These are phyloP conservation scores for Torymus tubicola DNA, from an alignment of 2,888 invertebrate species.

Conservation along the genomic window DNA sequence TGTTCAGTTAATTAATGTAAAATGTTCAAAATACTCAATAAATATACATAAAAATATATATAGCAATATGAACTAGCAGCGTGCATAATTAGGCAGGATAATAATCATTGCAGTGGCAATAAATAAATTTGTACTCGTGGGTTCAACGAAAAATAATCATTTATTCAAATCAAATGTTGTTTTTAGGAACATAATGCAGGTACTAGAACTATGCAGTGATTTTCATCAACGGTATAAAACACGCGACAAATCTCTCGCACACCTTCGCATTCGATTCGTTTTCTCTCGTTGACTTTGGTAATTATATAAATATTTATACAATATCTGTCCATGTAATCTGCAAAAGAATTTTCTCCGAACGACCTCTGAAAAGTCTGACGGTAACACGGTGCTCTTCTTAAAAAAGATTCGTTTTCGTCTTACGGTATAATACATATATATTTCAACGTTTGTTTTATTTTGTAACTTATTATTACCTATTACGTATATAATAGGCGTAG, in stretches of 20 bases:
- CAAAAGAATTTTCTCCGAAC: constrained; percentile 18
- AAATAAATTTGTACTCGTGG: constrained; percentile 56
- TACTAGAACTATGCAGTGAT: constrained; percentile 62
- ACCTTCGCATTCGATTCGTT: constrained; percentile 31
- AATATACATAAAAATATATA: constrained; percentile 18
- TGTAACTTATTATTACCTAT: neutral
- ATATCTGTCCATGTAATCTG: neutral
- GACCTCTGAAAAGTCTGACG: neutral
- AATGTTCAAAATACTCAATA: constrained; percentile 5
- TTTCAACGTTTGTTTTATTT: neutral
- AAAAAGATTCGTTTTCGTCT: neutral
- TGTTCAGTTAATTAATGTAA: neutral
- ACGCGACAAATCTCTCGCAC: constrained; percentile 45
- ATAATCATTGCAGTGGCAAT: constrained; percentile 40
- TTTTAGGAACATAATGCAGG: constrained; percentile 67
- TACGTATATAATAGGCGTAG: constrained; percentile 12
- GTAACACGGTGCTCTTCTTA: neutral
- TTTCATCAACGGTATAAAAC: constrained; percentile 54
- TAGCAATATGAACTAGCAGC: constrained; percentile 45
- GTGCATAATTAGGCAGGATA: constrained; percentile 41
- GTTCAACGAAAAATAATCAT: constrained; percentile 68
- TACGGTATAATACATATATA: neutral
- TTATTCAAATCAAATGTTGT: constrained; percentile 64
- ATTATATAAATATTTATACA: constrained; percentile 38
- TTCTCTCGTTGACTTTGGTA: constrained; percentile 26